Evolutionary conservation across 1,140 invertebrate species (phyloP).

Genomic region (Heliconius congener): DNA sequence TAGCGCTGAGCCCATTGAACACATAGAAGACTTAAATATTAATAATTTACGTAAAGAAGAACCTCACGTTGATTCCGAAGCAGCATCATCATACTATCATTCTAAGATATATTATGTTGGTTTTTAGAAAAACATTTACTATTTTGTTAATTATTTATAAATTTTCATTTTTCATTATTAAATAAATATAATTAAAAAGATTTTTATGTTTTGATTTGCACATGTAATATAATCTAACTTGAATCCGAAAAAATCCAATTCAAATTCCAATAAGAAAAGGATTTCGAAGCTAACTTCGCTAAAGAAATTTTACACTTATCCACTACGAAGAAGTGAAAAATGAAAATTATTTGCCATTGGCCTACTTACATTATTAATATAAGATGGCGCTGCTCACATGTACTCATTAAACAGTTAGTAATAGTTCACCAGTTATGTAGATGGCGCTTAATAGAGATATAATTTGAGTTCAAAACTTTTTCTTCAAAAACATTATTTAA

Average conservation of each 20-base stretch:
- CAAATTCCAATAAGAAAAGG: too few species aligned
- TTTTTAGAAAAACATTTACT: constrained; percentile 41
- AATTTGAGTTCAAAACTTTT: background rate
- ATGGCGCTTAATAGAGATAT: background rate
- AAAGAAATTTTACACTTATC: too few species aligned
- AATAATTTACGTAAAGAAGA: constrained; percentile 45
- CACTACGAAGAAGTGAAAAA: background rate
- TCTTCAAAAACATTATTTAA: too few species aligned
- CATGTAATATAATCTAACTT: too few species aligned
- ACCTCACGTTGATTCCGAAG: constrained; percentile 56
- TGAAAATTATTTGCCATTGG: background rate
- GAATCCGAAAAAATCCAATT: too few species aligned
- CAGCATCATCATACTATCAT: constrained; percentile 69
- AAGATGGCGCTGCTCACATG: background rate
- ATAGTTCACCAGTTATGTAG: background rate
- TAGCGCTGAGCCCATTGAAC: constrained; percentile 16
- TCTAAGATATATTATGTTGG: constrained; percentile 67
- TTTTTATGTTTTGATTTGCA: background rate
- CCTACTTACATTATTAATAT: background rate
- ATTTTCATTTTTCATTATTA: background rate
- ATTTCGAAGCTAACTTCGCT: too few species aligned
- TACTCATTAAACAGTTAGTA: background rate
- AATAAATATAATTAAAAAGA: background rate
- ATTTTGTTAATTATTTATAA: constrained; percentile 6
- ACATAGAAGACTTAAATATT: constrained; percentile 8